phyloP scores from a whole-genome alignment of 2,888 invertebrate species.

The Dicyrtomina minuta region DNA sequence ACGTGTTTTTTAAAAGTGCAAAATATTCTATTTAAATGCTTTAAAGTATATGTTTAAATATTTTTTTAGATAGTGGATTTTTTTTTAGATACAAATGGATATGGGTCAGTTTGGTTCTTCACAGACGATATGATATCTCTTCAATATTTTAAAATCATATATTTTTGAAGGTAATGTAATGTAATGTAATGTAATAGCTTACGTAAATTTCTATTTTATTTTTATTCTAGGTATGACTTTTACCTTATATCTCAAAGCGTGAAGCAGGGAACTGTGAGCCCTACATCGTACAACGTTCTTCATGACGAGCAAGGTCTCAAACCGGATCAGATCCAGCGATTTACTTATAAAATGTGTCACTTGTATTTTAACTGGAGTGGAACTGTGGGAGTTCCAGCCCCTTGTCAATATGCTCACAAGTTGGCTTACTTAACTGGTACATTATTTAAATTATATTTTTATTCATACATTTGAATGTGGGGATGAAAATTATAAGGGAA shows the following conservation, averaged over 20 bases:
- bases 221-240: slow-evolving; percentile 74
- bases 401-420: slow-evolving; percentile 63
- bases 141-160: too few relatives aligned
- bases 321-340: slow-evolving; percentile 75
- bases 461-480: not conserved
- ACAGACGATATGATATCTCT: not conserved
- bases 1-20: too few relatives aligned
- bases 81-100: too few relatives aligned
- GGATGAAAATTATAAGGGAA: not conserved
- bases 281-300: slow-evolving; percentile 86
- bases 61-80: not conserved
- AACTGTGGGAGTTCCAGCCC: slow-evolving; percentile 60
- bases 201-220: too few relatives aligned
- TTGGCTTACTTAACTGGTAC: slow-evolving; percentile 60
- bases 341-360: slow-evolving; percentile 83
- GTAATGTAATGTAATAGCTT: not conserved
- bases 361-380: slow-evolving; percentile 88
- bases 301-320: slow-evolving; percentile 68
- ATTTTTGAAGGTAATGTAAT: not conserved
- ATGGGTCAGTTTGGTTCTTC: too few relatives aligned
- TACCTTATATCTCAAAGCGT: slow-evolving; percentile 85
- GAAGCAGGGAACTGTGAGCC: slow-evolving; percentile 84
- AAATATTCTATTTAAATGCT: too few relatives aligned
- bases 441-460: not conserved
- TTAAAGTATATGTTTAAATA: not conserved